Evolutionary conservation across 2,797 vertebrate species (phyloP).

Genomic region (Phrynocephalus vlangalii): DNA sequence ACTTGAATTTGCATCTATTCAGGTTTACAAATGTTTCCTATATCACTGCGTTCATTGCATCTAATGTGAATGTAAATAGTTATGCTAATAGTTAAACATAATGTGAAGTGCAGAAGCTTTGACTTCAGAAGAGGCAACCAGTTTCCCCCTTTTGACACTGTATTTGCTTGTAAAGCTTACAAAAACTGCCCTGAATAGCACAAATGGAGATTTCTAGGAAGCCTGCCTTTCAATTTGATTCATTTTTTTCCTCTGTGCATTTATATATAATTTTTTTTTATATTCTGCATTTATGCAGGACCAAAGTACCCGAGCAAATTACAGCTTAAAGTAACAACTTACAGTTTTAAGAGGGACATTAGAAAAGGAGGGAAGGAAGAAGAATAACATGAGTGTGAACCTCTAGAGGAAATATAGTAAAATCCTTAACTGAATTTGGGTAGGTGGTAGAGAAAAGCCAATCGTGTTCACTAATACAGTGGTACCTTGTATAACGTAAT

Average conservation of each 20-base stretch:
- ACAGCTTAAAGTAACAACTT: not conserved
- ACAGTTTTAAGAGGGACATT: not conserved
- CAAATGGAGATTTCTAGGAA: not conserved
- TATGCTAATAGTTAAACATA: not conserved
- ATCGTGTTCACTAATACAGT: not conserved
- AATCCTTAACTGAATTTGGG: no score
- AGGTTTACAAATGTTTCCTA: not conserved
- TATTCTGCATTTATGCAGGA: not conserved
- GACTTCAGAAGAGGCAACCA: not conserved
- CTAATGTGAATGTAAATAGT: not conserved
- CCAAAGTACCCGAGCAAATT: not conserved
- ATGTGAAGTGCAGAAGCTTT: not conserved
- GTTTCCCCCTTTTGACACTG: not conserved
- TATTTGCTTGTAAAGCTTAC: conserved; percentile 6
- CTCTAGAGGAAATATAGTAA: not conserved
- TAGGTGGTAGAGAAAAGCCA: not conserved
- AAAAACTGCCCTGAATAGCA: not conserved
- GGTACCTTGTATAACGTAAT: no score
- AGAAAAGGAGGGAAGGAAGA: not conserved
- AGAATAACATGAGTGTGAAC: not conserved
- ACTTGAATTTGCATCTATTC: not conserved
- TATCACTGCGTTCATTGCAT: rapidly evolving
- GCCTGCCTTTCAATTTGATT: not conserved
- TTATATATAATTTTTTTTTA: not conserved
- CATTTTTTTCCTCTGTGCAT: not conserved